A percentile compares a stretch with the other conserved stretches of the same genome.
phyloP scores from a whole-genome alignment of 53 echinoderm and acorn worm genomes.

The Patiria pectinifera region DNA sequence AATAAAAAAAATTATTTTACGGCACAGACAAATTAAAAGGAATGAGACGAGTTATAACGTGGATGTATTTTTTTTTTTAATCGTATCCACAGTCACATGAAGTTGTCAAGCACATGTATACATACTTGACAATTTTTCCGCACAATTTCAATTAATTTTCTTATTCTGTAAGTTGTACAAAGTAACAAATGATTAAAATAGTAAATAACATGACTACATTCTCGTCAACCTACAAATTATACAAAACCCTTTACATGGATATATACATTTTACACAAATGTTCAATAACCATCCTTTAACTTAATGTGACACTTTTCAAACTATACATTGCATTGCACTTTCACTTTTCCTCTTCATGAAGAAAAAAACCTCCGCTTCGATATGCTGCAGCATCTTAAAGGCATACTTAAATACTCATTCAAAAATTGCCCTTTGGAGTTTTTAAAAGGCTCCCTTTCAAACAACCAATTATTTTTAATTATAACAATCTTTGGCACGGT shows the following conservation, averaged over 20 bases:
- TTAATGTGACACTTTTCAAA: neutral
- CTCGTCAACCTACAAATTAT: neutral
- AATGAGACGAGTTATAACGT: too few relatives aligned
- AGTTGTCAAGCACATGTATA: neutral
- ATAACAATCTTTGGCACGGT: too few relatives aligned
- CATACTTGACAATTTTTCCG: neutral
- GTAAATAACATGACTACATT: neutral
- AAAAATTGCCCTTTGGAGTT: neutral
- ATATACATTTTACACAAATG: neutral
- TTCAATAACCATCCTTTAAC: neutral
- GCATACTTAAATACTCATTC: neutral
- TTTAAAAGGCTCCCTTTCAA: neutral
- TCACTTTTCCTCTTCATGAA: neutral
- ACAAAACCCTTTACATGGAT: neutral
- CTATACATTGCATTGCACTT: neutral
- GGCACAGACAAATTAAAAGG: too few relatives aligned
- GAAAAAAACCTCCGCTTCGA: neutral
- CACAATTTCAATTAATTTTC: neutral
- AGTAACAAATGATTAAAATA: neutral
- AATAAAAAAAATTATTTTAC: too few relatives aligned
- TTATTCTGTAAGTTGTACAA: neutral
- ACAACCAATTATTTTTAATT: too few relatives aligned
- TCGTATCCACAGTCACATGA: too few relatives aligned
- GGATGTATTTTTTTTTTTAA: too few relatives aligned
- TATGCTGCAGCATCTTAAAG: neutral